Conservation (phyloP, 2,797 vertebrate genomes). For the Falco rusticolus region DNA sequence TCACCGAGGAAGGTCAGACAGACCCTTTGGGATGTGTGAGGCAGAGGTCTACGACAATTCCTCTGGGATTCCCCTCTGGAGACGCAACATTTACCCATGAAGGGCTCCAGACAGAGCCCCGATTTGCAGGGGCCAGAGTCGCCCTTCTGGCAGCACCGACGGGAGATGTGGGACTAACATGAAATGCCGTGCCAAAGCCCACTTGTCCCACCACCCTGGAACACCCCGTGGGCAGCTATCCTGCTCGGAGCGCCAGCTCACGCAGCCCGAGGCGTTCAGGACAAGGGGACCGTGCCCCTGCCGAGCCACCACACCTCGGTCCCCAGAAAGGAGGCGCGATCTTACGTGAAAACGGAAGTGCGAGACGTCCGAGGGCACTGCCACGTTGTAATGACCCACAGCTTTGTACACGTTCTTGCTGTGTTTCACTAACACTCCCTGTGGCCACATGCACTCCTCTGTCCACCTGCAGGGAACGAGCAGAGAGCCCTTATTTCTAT, state of each 20-base stretch:
- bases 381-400: slow-evolving; percentile 97
- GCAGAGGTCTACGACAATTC: background rate
- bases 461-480: slow-evolving; percentile 86
- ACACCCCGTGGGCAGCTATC: background rate
- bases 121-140: background rate
- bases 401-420: slow-evolving; percentile 99
- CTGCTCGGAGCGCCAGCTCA: background rate
- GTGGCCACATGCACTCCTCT: slow-evolving; percentile 98
- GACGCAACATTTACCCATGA: no score
- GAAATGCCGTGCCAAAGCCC: fast-evolving
- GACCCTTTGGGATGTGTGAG: fast-evolving
- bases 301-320: fast-evolving
- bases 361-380: slow-evolving; percentile 95
- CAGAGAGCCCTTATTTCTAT: background rate
- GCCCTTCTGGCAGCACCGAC: background rate
- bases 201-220: fast-evolving
- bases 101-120: background rate
- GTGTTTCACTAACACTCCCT: slow-evolving; percentile 97
- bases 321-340: background rate
- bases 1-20: fast-evolving
- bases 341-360: slow-evolving; percentile 99
- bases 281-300: fast-evolving
- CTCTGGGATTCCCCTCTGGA: background rate
- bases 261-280: fast-evolving
- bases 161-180: fast-evolving